phyloP scores from a whole-genome alignment of 2,113 vertebrate species.

The Crotalus horridus region DNA sequence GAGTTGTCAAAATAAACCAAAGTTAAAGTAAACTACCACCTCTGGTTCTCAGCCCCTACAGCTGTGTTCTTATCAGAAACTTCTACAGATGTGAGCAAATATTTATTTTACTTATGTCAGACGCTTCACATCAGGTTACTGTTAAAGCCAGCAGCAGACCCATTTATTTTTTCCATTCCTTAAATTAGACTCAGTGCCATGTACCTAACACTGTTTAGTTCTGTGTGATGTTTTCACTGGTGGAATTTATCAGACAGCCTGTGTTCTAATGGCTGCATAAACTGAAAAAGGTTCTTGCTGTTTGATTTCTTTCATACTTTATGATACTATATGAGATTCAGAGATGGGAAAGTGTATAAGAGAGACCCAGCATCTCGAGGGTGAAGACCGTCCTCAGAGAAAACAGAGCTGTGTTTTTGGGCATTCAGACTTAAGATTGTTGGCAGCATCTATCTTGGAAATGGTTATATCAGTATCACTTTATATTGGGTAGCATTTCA shows the following conservation, averaged over 20 bases:
- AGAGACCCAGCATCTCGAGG: constrained; percentile 74
- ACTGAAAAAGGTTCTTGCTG: constrained; percentile 28
- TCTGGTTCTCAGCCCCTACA: not conserved
- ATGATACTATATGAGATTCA: constrained; percentile 79
- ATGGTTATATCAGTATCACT: not conserved
- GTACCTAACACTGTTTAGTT: not conserved
- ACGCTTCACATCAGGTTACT: not conserved
- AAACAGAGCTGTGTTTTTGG: constrained; percentile 82
- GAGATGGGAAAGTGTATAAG: constrained; percentile 77
- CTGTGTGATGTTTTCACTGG: not conserved
- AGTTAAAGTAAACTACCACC: not conserved
- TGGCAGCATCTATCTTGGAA: constrained; percentile 63
- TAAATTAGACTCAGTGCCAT: not conserved
- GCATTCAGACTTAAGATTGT: constrained; percentile 83
- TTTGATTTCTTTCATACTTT: constrained; percentile 60
- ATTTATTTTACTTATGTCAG: not conserved
- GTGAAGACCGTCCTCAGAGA: constrained; percentile 76
- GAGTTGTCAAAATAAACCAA: not conserved
- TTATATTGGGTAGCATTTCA: not conserved
- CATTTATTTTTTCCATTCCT: not conserved
- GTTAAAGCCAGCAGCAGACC: not conserved
- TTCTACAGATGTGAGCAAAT: not conserved
- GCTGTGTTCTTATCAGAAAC: not conserved
- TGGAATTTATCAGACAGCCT: not conserved
- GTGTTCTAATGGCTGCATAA: not conserved